phyloP scores from a whole-genome alignment of 2,888 invertebrate genomes.

The Hemicrepidius hirtus region DNA sequence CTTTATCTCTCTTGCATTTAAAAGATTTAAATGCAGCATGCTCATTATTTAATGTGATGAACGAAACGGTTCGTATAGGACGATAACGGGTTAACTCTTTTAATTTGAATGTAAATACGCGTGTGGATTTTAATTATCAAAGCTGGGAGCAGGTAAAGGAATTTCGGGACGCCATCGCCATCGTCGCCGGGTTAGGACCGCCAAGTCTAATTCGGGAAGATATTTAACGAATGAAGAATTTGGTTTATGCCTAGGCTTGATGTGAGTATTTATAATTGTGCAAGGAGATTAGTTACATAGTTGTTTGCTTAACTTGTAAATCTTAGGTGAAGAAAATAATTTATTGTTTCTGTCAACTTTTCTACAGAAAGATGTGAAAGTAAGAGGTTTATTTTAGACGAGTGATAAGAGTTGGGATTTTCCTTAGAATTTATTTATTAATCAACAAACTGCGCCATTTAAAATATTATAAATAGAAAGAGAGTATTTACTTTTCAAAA shows the following conservation, averaged over 20 bases:
- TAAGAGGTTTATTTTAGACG: neutral
- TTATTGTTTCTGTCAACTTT: no score
- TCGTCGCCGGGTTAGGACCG: conserved; percentile 24
- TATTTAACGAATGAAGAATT: conserved; percentile 36
- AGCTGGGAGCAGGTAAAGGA: conserved; percentile 35
- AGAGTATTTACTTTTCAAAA: neutral
- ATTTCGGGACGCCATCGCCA: conserved; percentile 34
- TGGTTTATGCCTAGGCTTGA: conserved; percentile 32
- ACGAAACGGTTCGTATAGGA: neutral
- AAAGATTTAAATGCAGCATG: neutral
- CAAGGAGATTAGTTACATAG: neutral
- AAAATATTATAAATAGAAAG: neutral
- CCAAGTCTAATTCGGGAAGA: conserved; percentile 24
- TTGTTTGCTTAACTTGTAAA: no score
- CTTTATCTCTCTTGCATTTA: no score
- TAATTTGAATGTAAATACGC: neutral
- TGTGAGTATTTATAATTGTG: conserved; percentile 21
- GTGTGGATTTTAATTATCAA: conserved; percentile 6
- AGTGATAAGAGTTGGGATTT: neutral
- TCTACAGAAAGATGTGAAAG: no score
- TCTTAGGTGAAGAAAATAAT: no score
- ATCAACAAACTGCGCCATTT: neutral
- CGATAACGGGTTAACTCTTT: neutral
- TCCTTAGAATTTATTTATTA: no score
- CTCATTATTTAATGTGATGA: conserved; percentile 23